Percentiles rank a stretch among this genome's conserved stretches.
phyloP scores from a whole-genome alignment of 2,888 invertebrate species.

The Agrotis segetum region DNA sequence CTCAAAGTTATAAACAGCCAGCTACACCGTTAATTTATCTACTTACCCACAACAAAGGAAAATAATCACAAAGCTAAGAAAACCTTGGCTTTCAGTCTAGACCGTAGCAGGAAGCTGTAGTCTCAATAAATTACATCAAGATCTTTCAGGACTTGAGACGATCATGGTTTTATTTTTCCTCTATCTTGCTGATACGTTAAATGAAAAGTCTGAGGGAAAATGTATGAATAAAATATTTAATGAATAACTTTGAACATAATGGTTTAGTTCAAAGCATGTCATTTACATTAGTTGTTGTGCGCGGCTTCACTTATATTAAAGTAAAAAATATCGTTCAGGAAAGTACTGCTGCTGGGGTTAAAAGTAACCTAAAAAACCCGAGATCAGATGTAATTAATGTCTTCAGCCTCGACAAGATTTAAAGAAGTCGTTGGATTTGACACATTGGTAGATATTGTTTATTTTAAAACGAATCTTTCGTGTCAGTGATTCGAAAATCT shows the following conservation, averaged over 20 bases:
- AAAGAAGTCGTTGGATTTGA: no score
- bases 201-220: not conserved
- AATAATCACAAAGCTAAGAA: constrained; percentile 1
- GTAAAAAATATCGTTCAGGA: no score
- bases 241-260: constrained; percentile 29
- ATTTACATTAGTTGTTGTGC: no score
- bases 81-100: constrained; percentile 23
- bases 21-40: not conserved
- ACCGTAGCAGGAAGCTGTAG: constrained; percentile 7
- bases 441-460: no score
- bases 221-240: constrained; percentile 41
- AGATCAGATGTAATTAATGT: no score
- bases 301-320: no score
- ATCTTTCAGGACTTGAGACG: constrained; percentile 3
- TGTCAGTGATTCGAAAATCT: no score
- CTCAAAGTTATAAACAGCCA: not conserved
- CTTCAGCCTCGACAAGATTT: no score
- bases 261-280: no score
- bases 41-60: constrained; percentile 6
- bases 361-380: no score
- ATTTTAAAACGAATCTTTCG: no score
- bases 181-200: not conserved
- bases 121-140: constrained; percentile 29
- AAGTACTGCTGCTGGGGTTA: no score
- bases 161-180: constrained; percentile 13